Percentiles rank a stretch among this genome's conserved stretches.
phyloP scores from a whole-genome alignment of 1,140 invertebrate genomes.

The Drosophila virilis region DNA sequence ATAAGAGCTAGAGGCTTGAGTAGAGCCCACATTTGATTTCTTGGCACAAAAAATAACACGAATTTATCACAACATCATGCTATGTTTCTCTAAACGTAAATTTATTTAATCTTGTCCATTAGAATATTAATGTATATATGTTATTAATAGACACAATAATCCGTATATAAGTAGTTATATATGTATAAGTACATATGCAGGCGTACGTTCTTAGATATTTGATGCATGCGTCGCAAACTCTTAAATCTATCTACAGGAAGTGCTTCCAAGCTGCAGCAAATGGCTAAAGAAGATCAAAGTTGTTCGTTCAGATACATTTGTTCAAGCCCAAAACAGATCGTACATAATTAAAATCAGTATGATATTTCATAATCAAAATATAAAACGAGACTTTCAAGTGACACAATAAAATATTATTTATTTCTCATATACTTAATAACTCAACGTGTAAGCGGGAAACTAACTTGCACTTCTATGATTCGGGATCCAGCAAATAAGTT shows the following conservation, averaged over 20 bases:
- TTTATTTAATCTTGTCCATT: slow-evolving; percentile 71
- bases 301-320: not conserved
- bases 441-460: not conserved
- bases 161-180: slow-evolving; percentile 59
- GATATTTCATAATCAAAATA: not conserved
- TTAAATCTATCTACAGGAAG: slow-evolving; percentile 42
- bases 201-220: slow-evolving; percentile 34
- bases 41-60: not conserved
- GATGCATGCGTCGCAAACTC: slow-evolving; percentile 7
- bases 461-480: not conserved
- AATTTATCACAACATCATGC: not conserved
- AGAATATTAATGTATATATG: slow-evolving; percentile 61
- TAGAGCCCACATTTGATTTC: too few species aligned
- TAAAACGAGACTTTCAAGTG: not conserved
- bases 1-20: too few species aligned
- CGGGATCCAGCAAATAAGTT: not conserved
- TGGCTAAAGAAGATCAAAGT: too few species aligned
- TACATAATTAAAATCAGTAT: not conserved
- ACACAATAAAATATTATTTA: not conserved
- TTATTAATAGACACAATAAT: slow-evolving; percentile 72
- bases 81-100: slow-evolving; percentile 78
- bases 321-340: not conserved
- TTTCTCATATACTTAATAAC: not conserved
- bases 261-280: not conserved
- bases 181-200: slow-evolving; percentile 31